These are phyloP conservation scores for Rhagonycha fulva DNA, from an alignment of 2,888 invertebrate genomes.

Conservation along the genomic window DNA sequence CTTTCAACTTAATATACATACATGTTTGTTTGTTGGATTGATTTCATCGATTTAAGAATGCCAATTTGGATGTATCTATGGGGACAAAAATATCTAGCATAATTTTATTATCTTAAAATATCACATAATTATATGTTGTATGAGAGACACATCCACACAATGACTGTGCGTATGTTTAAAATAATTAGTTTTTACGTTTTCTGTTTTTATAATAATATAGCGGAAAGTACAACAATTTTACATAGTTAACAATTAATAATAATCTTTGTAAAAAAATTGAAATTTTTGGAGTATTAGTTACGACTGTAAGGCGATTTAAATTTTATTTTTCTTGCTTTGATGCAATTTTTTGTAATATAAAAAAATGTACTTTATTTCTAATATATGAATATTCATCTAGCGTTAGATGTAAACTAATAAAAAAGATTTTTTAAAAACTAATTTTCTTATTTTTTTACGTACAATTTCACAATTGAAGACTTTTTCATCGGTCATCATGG, in stretches of 20 bases:
- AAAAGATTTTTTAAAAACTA: background rate
- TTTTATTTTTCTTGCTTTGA: background rate
- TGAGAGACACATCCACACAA: background rate
- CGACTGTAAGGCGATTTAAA: background rate
- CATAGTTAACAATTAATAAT: background rate
- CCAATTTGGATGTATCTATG: background rate
- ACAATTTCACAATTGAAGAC: too few relatives aligned
- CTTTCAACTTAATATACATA: background rate
- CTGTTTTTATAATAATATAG: background rate
- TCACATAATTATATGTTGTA: background rate
- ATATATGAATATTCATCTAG: constrained; percentile 10
- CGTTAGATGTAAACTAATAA: constrained; percentile 4
- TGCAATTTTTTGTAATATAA: constrained; percentile 13
- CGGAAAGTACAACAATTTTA: constrained; percentile 1
- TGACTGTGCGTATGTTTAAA: background rate
- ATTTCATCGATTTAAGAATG: background rate
- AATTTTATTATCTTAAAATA: background rate
- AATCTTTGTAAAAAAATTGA: constrained; percentile 1
- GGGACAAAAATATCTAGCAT: background rate
- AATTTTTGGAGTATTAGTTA: background rate
- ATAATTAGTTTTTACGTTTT: background rate
- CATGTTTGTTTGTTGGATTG: background rate
- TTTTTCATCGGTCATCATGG: too few relatives aligned
- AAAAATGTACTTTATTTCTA: constrained; percentile 14
- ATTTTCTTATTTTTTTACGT: background rate